Evolutionary conservation across 2,888 invertebrate genomes (phyloP), one percentile per base, ranked within the genome.

Genomic region (Teleiodes luculella): DNA sequence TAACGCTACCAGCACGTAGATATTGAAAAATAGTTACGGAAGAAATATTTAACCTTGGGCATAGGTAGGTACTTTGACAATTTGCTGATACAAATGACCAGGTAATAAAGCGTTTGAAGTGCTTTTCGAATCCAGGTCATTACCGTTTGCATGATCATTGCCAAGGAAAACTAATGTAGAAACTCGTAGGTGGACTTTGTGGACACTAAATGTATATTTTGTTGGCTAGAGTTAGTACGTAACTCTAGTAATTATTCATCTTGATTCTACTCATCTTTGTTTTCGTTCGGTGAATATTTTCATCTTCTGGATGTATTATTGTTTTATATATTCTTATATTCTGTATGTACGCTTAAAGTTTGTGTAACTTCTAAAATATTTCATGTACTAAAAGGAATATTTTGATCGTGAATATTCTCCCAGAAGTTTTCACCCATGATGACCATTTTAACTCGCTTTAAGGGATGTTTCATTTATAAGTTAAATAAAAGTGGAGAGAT

Each of bases 91-190:
- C 20, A 48, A 13, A 35, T 48, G 18, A 33, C 35, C 28, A 54
- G n/a, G 39, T 62, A 65, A 70, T 74, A 72, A 70, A 67, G 57
- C 56, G 63, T 66, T 67, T 52, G 10, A 35, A 67, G 68, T 71
- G 63, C 70, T 77, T 79, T 75, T 74, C 73, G 75, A 81, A 78
- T 68, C 63, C 65, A 72, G 80, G 76, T 86, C 82, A 81, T 83
- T 86, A 85, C 66, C 82, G 77, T 76, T 70, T 72, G 71, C 76
- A 73, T 63, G 76, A 72, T 74, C 83, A 83, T 66, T 86, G 85
- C 83, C 86, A 87, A 86, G 82, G 82, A 60, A 69, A 75, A 70
- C 72, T 66, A 63, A 66, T 71, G 66, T 33, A 54, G 33, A 41
- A 20, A 35, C 37, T 24, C 49, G 49, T 49, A 37, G 49, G 49